phyloP scores from a whole-genome alignment of 2,113 vertebrate genomes.

The Neogobius melanostomus region DNA sequence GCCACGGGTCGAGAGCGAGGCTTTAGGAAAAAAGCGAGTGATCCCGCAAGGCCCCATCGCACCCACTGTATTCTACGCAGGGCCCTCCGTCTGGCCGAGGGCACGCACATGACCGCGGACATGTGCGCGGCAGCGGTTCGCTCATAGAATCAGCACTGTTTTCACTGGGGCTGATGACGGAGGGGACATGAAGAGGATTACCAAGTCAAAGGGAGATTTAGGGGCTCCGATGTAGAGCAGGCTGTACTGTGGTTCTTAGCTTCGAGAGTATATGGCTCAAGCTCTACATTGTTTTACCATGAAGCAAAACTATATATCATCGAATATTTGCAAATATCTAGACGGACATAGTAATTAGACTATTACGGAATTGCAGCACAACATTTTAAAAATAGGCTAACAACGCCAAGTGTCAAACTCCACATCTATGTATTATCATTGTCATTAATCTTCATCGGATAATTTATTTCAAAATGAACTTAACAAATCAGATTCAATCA shows the following conservation, averaged over 20 bases:
- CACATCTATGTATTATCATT: too few relatives aligned
- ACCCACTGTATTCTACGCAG: slow-evolving; percentile 22
- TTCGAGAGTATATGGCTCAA: too few relatives aligned
- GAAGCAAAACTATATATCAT: too few relatives aligned
- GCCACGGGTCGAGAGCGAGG: slow-evolving; percentile 27
- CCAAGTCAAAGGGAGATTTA: not conserved
- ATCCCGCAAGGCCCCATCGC: slow-evolving; percentile 48
- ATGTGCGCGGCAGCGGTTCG: slow-evolving; percentile 9
- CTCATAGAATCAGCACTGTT: not conserved
- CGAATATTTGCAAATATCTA: too few relatives aligned
- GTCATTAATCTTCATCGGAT: too few relatives aligned
- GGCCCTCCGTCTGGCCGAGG: slow-evolving; percentile 42
- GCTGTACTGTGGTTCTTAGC: not conserved
- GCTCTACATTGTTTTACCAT: too few relatives aligned
- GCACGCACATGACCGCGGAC: slow-evolving; percentile 41
- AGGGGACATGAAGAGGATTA: not conserved
- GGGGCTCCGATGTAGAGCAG: not conserved
- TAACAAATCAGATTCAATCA: not conserved
- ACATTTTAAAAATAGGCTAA: too few relatives aligned
- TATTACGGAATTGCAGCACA: too few relatives aligned
- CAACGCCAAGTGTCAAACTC: too few relatives aligned
- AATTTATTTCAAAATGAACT: not conserved
- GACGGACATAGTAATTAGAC: too few relatives aligned
- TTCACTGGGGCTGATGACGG: not conserved
- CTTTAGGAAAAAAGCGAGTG: slow-evolving; percentile 26